Percentiles rank a stretch among this genome's conserved stretches.
phyloP scores from a whole-genome alignment of 2,888 invertebrate species.

The Ophonus ardosiacus region DNA sequence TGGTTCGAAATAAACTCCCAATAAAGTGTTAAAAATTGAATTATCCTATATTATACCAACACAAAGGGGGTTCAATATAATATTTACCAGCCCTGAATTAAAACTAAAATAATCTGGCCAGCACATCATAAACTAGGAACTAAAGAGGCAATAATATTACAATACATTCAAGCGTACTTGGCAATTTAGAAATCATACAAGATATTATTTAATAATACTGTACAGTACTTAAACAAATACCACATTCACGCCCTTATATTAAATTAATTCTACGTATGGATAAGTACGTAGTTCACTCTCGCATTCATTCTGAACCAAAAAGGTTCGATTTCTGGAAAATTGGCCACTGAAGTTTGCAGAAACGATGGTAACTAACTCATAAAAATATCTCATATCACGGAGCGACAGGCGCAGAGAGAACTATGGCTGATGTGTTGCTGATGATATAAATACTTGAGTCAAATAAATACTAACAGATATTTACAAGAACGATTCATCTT shows the following conservation, averaged over 20 bases:
- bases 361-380: conserved; percentile 59
- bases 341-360: conserved; percentile 46
- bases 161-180: conserved; percentile 57
- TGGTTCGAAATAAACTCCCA: no score
- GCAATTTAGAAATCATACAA: conserved; percentile 46
- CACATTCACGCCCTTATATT: conserved; percentile 55
- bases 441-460: conserved; percentile 26
- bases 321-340: conserved; percentile 43
- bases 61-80: not conserved
- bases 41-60: no score
- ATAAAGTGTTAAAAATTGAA: no score
- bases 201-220: conserved; percentile 63
- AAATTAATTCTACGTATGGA: conserved; percentile 41
- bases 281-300: conserved; percentile 37
- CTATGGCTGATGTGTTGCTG: conserved; percentile 9
- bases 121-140: conserved; percentile 41
- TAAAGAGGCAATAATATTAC: conserved; percentile 40
- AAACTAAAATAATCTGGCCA: not conserved
- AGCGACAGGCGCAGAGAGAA: not conserved
- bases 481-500: conserved; percentile 43
- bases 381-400: conserved; percentile 43
- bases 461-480: conserved; percentile 52
- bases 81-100: not conserved
- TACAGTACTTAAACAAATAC: conserved; percentile 58
- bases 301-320: conserved; percentile 16